These are phyloP conservation scores for Sebastes diploproa DNA, from an alignment of 2,797 vertebrate genomes.

Conservation along the genomic window DNA sequence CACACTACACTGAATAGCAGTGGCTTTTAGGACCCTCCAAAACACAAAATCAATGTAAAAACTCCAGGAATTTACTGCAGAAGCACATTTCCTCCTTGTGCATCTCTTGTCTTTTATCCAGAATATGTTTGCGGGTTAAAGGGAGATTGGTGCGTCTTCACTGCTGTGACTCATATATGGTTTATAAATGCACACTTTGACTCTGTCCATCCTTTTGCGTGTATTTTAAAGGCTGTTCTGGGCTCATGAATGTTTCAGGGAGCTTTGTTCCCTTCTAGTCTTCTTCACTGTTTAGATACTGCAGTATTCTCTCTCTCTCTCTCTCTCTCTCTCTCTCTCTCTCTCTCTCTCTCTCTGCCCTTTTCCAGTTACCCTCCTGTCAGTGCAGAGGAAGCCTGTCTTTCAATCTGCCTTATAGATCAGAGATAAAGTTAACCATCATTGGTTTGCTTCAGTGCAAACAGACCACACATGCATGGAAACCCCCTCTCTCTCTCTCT, in stretches of 20 bases:
- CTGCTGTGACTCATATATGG: neutral
- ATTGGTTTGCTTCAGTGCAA: slow-evolving; percentile 15
- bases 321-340: slow-evolving; percentile 30
- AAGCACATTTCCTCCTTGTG: neutral
- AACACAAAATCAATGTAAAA: neutral
- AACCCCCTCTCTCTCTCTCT: neutral
- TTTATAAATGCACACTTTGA: slow-evolving; percentile 17
- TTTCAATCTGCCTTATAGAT: slow-evolving; percentile 22
- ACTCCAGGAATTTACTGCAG: neutral
- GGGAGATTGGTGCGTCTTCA: neutral
- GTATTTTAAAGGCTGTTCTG: slow-evolving; percentile 55
- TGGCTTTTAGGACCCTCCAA: slow-evolving; percentile 18
- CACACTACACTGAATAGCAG: slow-evolving; percentile 33
- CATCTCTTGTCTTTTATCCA: neutral
- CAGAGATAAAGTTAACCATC: slow-evolving; percentile 48
- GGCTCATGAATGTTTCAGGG: slow-evolving; percentile 70
- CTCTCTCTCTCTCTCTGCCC: slow-evolving; percentile 15
- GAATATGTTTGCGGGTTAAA: neutral
- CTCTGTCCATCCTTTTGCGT: slow-evolving; percentile 7
- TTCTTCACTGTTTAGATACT: slow-evolving; percentile 76
- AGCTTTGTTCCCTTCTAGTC: slow-evolving; percentile 65
- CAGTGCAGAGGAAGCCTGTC: slow-evolving; percentile 42
- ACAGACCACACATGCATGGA: slow-evolving; percentile 25
- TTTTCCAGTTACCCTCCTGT: slow-evolving; percentile 46
- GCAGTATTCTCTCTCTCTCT: slow-evolving; percentile 60